Percentiles rank a stretch among this genome's conserved stretches.
Conservation (phyloP, 1,140 invertebrate species). For the Cotesia typhae region DNA sequence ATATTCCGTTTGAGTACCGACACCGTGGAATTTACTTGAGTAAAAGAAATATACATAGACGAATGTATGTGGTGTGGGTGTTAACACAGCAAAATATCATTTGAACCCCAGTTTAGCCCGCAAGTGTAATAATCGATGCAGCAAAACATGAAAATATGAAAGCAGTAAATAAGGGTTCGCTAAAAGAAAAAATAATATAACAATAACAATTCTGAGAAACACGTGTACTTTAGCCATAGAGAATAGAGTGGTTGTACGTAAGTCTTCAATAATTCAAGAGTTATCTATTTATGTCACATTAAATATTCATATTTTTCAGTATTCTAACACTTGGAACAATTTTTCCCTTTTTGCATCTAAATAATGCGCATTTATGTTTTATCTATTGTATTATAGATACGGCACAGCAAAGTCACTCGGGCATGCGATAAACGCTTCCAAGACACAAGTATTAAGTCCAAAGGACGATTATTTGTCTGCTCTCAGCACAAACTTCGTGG, state of each 20-base stretch:
- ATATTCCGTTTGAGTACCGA: constrained; percentile 24
- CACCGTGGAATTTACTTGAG: constrained; percentile 27
- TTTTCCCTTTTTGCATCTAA: too few relatives aligned
- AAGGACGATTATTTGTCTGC: constrained; percentile 33
- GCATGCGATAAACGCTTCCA: constrained; percentile 21
- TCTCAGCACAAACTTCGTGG: constrained; percentile 16
- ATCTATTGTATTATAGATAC: constrained; percentile 11
- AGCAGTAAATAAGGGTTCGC: too few relatives aligned
- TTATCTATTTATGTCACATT: constrained; percentile 8
- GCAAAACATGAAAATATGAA: not conserved
- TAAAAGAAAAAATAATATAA: constrained; percentile 2
- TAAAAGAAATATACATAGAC: constrained; percentile 14
- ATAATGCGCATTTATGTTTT: constrained; percentile 23
- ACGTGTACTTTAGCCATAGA: not conserved
- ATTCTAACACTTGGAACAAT: too few relatives aligned
- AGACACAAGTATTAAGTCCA: not conserved
- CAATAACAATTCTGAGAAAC: not conserved
- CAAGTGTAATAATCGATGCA: constrained; percentile 28
- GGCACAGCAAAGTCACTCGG: constrained; percentile 10
- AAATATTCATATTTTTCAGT: too few relatives aligned
- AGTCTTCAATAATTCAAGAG: constrained; percentile 14
- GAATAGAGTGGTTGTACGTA: not conserved
- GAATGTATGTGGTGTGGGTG: not conserved
- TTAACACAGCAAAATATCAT: constrained; percentile 15
- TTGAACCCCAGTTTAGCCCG: constrained; percentile 5